A percentile compares a stretch with the other conserved stretches of the same genome.
Conservation (phyloP, 2,888 invertebrate genomes). For the Cetonia aurata region DNA sequence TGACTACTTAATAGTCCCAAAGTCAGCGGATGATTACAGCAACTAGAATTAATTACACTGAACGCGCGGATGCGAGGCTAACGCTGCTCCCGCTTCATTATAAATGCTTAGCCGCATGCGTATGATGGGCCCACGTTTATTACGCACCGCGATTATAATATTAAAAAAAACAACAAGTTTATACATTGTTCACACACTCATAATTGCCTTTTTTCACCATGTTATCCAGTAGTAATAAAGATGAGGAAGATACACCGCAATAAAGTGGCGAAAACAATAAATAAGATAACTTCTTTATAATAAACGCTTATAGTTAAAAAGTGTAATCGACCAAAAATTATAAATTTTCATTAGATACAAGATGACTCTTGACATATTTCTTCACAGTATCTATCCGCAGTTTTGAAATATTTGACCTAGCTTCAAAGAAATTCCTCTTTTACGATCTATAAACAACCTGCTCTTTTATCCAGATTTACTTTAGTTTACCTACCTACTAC, state of each 20-base stretch:
- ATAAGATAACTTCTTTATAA: no score
- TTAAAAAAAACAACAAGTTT: conserved; percentile 16
- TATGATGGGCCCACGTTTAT: conserved; percentile 30
- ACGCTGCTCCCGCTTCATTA: conserved; percentile 27
- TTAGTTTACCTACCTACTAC: conserved; percentile 5
- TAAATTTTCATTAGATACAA: neutral
- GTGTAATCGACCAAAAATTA: no score
- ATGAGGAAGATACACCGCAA: no score
- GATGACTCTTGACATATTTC: conserved; percentile 6
- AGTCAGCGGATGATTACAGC: conserved; percentile 42
- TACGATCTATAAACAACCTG: conserved; percentile 3
- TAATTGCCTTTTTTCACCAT: conserved; percentile 15
- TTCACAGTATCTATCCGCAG: conserved; percentile 13
- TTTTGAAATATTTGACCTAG: conserved; percentile 21
- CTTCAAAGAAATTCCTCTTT: conserved; percentile 26
- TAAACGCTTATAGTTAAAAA: no score
- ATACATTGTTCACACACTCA: neutral
- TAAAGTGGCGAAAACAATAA: no score
- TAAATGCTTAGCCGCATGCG: conserved; percentile 16
- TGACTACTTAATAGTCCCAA: conserved; percentile 41
- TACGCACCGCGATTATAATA: conserved; percentile 36
- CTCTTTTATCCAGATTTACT: conserved; percentile 1
- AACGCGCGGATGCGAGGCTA: conserved; percentile 11
- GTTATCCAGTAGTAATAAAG: neutral
- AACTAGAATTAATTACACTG: conserved; percentile 44